Percentiles rank a stretch among this genome's conserved stretches.
phyloP scores from a whole-genome alignment of 1,140 invertebrate species.

The Bombus superbus region DNA sequence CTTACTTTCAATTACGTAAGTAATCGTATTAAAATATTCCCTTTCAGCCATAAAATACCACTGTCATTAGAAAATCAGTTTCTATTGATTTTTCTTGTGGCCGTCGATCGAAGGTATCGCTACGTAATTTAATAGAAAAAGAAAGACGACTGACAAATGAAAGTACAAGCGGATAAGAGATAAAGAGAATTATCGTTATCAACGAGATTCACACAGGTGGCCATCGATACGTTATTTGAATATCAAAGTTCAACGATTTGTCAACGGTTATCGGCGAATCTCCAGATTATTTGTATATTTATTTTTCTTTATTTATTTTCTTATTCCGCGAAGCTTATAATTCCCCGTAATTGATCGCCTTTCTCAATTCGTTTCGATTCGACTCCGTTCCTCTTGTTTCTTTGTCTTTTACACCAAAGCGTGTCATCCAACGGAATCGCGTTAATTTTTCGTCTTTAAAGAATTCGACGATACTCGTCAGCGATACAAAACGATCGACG shows the following conservation, averaged over 20 bases:
- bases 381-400: neutral
- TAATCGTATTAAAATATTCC: too few relatives aligned
- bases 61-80: too few relatives aligned
- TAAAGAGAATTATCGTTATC: neutral
- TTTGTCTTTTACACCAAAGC: conserved; percentile 1
- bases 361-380: neutral
- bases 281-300: neutral
- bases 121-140: neutral
- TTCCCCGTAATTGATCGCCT: neutral
- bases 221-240: neutral
- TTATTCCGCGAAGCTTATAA: neutral
- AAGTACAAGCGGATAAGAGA: neutral
- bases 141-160: neutral
- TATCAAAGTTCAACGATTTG: neutral
- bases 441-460: neutral
- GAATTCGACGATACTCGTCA: neutral
- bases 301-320: neutral
- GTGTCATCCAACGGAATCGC: too few relatives aligned
- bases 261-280: neutral
- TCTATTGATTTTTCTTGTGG: too few relatives aligned
- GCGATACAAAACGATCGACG: too few relatives aligned
- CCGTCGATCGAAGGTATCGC: neutral
- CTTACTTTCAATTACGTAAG: too few relatives aligned
- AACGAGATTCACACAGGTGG: neutral
- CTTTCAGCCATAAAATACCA: too few relatives aligned